Conservation (phyloP, 2,113 vertebrate genomes). For the Empidonax traillii region DNA sequence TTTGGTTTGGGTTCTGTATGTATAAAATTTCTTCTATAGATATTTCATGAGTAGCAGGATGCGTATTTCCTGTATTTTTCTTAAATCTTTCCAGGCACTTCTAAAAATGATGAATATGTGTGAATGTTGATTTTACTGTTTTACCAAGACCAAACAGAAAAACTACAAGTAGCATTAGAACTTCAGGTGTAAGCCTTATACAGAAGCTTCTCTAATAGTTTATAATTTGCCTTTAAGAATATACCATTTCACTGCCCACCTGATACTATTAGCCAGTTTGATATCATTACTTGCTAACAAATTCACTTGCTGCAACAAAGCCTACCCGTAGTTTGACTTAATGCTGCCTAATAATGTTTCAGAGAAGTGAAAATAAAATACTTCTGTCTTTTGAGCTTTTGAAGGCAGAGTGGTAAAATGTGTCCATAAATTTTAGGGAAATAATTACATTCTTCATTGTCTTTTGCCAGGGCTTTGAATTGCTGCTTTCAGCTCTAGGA, state of each 20-base stretch:
- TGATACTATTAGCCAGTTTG: not conserved
- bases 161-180: not conserved
- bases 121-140: not conserved
- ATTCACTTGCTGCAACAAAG: not conserved
- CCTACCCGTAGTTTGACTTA: not conserved
- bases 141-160: not conserved
- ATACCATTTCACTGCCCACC: not conserved
- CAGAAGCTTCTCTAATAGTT: not conserved
- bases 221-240: not conserved
- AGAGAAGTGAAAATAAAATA: not conserved
- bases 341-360: not conserved
- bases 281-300: not conserved
- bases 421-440: not conserved
- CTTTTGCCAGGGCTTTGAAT: constrained; percentile 88
- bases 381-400: not conserved
- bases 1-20: not conserved
- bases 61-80: not conserved
- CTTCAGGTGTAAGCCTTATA: not conserved
- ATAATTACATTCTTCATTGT: not conserved
- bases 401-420: not conserved
- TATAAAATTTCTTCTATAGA: not conserved
- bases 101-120: not conserved
- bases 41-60: not conserved
- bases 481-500: constrained; percentile 90
- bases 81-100: not conserved